Evolutionary conservation across 2,113 vertebrate species (phyloP).

Genomic region (Falco punctatus): DNA sequence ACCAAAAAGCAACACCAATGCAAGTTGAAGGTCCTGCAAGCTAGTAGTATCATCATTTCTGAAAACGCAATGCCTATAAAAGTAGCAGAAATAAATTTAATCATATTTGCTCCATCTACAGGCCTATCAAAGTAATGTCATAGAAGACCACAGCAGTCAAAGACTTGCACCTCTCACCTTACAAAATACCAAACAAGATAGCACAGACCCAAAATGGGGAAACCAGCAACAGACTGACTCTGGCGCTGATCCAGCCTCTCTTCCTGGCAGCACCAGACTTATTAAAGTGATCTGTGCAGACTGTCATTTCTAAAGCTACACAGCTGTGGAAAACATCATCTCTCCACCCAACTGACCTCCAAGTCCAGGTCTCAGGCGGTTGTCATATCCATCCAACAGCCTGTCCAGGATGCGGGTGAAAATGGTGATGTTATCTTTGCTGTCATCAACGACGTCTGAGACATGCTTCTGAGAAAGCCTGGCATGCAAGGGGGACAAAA

Average conservation of each 20-base stretch:
- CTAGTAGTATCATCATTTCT: not conserved
- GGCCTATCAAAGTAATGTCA: not conserved
- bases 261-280: not conserved
- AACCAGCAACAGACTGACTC: not conserved
- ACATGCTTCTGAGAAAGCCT: slow-evolving; percentile 83
- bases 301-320: not conserved
- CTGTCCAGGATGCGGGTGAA: slow-evolving; percentile 95
- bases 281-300: not conserved
- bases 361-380: slow-evolving; percentile 91
- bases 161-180: not conserved
- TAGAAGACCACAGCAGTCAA: not conserved
- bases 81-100: not conserved
- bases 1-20: not conserved
- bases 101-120: slow-evolving; percentile 25
- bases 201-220: not conserved
- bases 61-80: not conserved
- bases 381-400: slow-evolving; percentile 96
- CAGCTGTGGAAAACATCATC: not conserved
- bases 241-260: not conserved
- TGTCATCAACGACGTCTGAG: slow-evolving; percentile 84
- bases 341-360: slow-evolving; percentile 73
- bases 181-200: not conserved
- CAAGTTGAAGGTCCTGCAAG: not conserved
- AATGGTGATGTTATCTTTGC: slow-evolving; percentile 97
- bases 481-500: not conserved